Base-by-base conservation (phyloP, 2,113 vertebrate genomes). In the Sylvilagus bachmani region DNA sequence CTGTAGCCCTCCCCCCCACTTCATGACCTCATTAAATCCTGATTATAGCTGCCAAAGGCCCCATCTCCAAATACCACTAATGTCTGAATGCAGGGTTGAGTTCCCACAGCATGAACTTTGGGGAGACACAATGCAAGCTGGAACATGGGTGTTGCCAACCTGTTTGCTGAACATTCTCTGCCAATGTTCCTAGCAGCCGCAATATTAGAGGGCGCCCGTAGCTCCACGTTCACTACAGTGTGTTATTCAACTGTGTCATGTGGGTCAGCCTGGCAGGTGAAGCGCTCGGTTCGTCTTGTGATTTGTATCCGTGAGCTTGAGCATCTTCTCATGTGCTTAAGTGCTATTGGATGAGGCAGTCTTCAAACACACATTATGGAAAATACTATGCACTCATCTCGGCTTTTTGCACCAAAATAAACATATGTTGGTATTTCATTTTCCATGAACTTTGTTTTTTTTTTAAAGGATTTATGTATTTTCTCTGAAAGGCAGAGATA, bases 241-340 rank as follows among this genome's bases (percentile, higher is more conserved):
- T 80, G 4, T 70, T 64, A 31, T 62, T 36, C 67, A 70, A 11
- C 19, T 90, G 49, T 83, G 49, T 80, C 71, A 51, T 69, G 89
- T 16, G 69, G 38, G 11, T 81, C n/a, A 85, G 67, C 75, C 73
- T 69, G 31, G 74, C n/a, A 66, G 24, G 31, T 73, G 78, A 79
- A 88, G 73, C 58, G 24, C 14, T 13, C 38, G 17, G 38, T 44
- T 82, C 44, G 44, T 44, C 16, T 49, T 58, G 58, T 83, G 49
- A 77, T 62, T 89, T 81, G 80, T 91, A 64, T 75, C 53, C 75
- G 9, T 85, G 44, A 88, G 36, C 29, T 29, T 81, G 21, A 90
- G 17, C 53, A 90, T 93, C 71, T 82, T 93, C 31, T 73, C 29
- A 10, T 84, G 58, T 84, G 36, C 64, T 94, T 88, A 70, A 93